A percentile compares a stretch with the other conserved stretches of the same genome.
These are phyloP conservation scores for Ctenopoma multispine DNA, from an alignment of 2,797 vertebrate species.

Conservation along the genomic window DNA sequence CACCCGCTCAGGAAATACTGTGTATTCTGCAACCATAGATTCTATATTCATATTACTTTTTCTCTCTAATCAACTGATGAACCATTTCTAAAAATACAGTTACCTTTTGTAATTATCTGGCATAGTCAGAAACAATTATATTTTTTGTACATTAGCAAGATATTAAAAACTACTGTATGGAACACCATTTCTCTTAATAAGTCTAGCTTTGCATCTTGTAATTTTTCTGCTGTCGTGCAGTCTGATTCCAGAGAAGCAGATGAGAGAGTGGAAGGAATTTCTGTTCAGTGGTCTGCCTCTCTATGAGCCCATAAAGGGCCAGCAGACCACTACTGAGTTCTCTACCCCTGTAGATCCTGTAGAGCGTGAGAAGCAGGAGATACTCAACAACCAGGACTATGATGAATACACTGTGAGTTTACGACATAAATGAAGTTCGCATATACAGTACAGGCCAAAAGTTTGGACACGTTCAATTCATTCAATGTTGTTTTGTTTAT, in stretches of 20 bases:
- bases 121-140: neutral
- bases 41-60: neutral
- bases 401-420: conserved; percentile 91
- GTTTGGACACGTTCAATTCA: no score
- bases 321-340: conserved; percentile 33
- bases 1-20: neutral
- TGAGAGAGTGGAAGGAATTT: conserved; percentile 92
- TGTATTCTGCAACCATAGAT: neutral
- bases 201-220: conserved; percentile 14
- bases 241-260: conserved; percentile 87
- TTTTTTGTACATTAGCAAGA: neutral
- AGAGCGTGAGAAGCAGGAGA: conserved; percentile 86
- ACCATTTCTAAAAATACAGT: neutral
- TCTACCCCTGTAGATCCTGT: conserved; percentile 39
- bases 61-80: neutral
- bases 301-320: conserved; percentile 79
- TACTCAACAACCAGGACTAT: conserved; percentile 91
- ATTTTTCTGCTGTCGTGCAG: conserved; percentile 74
- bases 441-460: no score
- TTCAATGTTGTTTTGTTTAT: no score
- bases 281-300: conserved; percentile 88
- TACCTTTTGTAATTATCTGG: neutral
- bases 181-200: neutral
- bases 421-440: neutral
- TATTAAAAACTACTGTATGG: neutral